Percentiles rank a stretch among this genome's conserved stretches.
Conservation (phyloP, 2,888 invertebrate species). For the Hirtodrosophila cameraria region DNA sequence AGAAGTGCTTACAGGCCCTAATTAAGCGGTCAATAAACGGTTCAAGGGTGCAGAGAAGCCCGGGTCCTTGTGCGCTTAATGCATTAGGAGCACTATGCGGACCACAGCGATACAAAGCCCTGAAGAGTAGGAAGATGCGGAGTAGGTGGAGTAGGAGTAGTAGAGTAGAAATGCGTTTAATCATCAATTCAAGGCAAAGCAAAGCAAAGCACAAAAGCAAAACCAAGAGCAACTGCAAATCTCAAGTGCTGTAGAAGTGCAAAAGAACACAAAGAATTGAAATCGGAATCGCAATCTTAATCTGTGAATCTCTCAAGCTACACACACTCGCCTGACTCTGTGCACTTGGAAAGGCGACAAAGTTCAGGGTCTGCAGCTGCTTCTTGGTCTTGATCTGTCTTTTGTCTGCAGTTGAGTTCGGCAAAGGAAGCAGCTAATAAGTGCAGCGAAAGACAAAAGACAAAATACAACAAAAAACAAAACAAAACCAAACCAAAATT, state of each 20-base stretch:
- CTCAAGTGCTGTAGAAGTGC: constrained; percentile 52
- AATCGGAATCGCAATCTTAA: constrained; percentile 18
- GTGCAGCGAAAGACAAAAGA: constrained; percentile 61
- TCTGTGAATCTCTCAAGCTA: constrained; percentile 24
- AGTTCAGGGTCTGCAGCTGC: constrained; percentile 65
- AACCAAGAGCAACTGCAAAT: constrained; percentile 25
- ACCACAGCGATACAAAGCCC: constrained; percentile 20
- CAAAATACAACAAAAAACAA: constrained; percentile 30
- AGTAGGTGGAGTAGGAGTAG: neutral
- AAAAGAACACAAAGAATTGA: constrained; percentile 55
- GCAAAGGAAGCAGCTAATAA: constrained; percentile 69
- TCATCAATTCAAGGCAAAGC: constrained; percentile 61
- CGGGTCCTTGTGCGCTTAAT: constrained; percentile 55
- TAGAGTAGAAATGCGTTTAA: constrained; percentile 48
- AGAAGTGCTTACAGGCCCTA: constrained; percentile 62
- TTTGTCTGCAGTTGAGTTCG: constrained; percentile 46
- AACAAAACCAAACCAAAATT: constrained; percentile 14
- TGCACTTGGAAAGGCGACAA: constrained; percentile 54
- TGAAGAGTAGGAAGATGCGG: neutral
- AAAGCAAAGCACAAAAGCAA: constrained; percentile 46
- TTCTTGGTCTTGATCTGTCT: constrained; percentile 37
- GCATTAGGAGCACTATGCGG: constrained; percentile 54
- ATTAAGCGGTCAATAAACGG: constrained; percentile 71
- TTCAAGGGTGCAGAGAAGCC: constrained; percentile 65
- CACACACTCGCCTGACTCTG: constrained; percentile 28